These are phyloP conservation scores for Catagonus wagneri DNA, from an alignment of 2,113 vertebrate species.

Conservation along the genomic window DNA sequence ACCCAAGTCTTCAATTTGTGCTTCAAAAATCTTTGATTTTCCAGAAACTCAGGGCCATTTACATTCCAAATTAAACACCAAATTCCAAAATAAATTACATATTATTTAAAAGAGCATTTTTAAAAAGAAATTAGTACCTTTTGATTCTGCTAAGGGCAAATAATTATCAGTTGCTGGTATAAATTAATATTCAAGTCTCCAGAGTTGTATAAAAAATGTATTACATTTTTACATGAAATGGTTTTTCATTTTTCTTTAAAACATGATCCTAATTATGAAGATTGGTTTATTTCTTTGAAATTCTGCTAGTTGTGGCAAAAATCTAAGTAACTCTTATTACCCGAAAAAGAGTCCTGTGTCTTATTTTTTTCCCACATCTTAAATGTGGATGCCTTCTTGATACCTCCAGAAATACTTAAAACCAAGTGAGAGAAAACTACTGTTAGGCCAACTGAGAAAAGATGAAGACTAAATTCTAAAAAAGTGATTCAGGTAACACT, in stretches of 20 bases:
- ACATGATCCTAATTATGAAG: neutral
- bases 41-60: conserved; percentile 19
- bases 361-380: neutral
- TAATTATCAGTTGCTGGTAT: conserved; percentile 1
- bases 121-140: neutral
- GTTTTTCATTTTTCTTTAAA: conserved; percentile 11
- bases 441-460: neutral
- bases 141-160: conserved; percentile 27
- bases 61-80: conserved; percentile 39
- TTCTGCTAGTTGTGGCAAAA: neutral
- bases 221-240: conserved; percentile 27
- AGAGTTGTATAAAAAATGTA: conserved; percentile 36
- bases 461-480: neutral
- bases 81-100: conserved; percentile 26
- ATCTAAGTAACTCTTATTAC: neutral
- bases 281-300: conserved; percentile 2
- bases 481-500: neutral
- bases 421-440: neutral
- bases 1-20: neutral
- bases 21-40: neutral
- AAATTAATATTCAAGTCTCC: conserved; percentile 48
- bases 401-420: neutral
- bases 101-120: conserved; percentile 12
- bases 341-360: neutral
- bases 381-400: neutral